A percentile compares a stretch with the other conserved stretches of the same genome.
Conservation (phyloP, 1,140 invertebrate species). For the Paracyclopina nana region DNA sequence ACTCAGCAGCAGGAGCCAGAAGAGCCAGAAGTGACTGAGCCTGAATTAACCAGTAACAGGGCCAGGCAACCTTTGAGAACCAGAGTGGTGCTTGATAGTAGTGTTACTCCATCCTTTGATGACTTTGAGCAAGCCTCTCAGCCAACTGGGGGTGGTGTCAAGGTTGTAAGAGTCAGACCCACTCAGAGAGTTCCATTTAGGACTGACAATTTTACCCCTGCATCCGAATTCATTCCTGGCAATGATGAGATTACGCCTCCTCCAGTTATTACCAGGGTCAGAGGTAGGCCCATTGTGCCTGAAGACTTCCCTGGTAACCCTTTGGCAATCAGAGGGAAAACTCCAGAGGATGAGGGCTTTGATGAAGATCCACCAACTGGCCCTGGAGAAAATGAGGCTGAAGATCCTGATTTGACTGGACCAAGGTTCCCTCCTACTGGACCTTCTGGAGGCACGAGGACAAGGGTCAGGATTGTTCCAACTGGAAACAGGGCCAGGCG, state of each 20-base stretch:
- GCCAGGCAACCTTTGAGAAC: too few species aligned
- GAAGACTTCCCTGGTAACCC: constrained; percentile 9
- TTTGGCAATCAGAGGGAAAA: not conserved
- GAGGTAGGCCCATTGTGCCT: constrained; percentile 11
- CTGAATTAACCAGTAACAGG: too few species aligned
- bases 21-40: too few species aligned
- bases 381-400: not conserved
- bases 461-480: not conserved
- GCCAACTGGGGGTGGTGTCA: too few species aligned
- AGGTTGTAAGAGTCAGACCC: too few species aligned
- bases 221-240: not conserved
- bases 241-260: constrained; percentile 3
- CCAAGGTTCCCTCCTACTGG: not conserved
- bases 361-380: too few species aligned
- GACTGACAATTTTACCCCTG: not conserved
- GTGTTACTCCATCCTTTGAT: too few species aligned
- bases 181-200: not conserved
- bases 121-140: too few species aligned
- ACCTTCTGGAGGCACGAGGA: not conserved
- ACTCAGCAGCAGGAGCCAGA: too few species aligned
- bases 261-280: not conserved
- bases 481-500: not conserved
- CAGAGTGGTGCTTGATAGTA: too few species aligned
- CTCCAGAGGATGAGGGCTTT: not conserved
- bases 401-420: not conserved